Conservation (phyloP, 2,797 vertebrate species). For the Echeneis naucrates region DNA sequence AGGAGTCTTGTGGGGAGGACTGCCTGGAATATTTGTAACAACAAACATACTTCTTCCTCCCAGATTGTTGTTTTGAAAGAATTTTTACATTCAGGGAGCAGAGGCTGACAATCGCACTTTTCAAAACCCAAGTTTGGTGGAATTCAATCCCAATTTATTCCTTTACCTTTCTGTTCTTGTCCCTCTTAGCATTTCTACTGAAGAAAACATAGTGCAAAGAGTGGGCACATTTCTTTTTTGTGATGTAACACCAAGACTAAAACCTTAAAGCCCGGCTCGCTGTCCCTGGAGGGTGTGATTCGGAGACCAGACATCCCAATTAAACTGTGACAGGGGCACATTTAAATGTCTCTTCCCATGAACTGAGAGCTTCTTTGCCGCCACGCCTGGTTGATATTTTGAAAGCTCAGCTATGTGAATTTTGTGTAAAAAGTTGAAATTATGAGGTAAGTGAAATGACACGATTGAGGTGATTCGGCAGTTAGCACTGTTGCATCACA, state of each 20-base stretch:
- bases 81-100: not conserved
- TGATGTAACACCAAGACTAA: not conserved
- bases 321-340: not conserved
- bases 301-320: slow-evolving; percentile 1
- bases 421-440: not conserved
- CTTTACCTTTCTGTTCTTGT: slow-evolving; percentile 6
- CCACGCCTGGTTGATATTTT: not conserved
- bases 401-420: not conserved
- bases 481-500: too few species aligned
- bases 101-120: not conserved
- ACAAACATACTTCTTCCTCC: not conserved
- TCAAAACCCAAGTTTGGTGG: not conserved
- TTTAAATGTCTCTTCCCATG: not conserved
- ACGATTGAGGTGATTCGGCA: too few species aligned
- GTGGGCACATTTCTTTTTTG: not conserved
- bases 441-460: not conserved
- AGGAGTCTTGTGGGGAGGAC: not conserved
- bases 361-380: not conserved
- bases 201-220: slow-evolving; percentile 2
- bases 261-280: slow-evolving; percentile 1
- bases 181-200: not conserved
- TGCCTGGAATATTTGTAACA: not conserved
- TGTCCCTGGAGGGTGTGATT: not conserved
- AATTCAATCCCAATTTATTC: not conserved
- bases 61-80: not conserved